Evolutionary conservation across 2,797 vertebrate species (phyloP).

Genomic region (Prionace glauca): DNA sequence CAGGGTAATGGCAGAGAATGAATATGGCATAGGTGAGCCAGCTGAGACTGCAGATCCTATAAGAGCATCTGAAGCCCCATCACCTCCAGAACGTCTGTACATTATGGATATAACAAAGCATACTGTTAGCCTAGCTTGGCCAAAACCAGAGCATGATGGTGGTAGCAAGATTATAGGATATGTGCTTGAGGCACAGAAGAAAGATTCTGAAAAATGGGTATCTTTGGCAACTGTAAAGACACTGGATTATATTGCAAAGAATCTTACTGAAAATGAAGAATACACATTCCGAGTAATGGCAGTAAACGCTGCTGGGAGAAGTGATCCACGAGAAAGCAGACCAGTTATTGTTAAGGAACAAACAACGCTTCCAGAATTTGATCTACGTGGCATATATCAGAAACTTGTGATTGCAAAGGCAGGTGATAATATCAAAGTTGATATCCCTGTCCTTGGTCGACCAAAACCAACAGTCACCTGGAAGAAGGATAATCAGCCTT

Average conservation of each 20-base stretch:
- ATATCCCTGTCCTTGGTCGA: conserved; percentile 90
- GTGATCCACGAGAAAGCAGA: conserved; percentile 82
- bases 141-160: conserved; percentile 90
- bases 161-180: conserved; percentile 94
- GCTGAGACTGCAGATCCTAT: conserved; percentile 85
- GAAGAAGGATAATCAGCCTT: conserved; percentile 77
- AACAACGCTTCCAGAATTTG: conserved; percentile 82
- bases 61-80: conserved; percentile 85
- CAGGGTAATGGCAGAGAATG: conserved; percentile 93
- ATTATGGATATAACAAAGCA: conserved; percentile 86
- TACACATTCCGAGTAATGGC: conserved; percentile 95
- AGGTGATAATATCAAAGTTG: conserved; percentile 91
- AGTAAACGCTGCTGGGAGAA: conserved; percentile 88
- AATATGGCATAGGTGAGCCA: conserved; percentile 90
- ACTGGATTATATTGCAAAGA: conserved; percentile 80
- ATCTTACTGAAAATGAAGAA: conserved; percentile 92
- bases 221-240: conserved; percentile 84
- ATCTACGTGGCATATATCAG: conserved; percentile 83
- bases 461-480: conserved; percentile 86
- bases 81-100: conserved; percentile 82
- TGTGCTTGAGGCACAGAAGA: conserved; percentile 92
- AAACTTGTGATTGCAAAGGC: conserved; percentile 86
- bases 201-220: conserved; percentile 86
- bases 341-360: conserved; percentile 81
- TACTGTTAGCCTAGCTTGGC: conserved; percentile 86